Evolutionary conservation across 1,140 invertebrate genomes (phyloP), one percentile per base, ranked within the genome.

Genomic region (Marisa cornuarietis): DNA sequence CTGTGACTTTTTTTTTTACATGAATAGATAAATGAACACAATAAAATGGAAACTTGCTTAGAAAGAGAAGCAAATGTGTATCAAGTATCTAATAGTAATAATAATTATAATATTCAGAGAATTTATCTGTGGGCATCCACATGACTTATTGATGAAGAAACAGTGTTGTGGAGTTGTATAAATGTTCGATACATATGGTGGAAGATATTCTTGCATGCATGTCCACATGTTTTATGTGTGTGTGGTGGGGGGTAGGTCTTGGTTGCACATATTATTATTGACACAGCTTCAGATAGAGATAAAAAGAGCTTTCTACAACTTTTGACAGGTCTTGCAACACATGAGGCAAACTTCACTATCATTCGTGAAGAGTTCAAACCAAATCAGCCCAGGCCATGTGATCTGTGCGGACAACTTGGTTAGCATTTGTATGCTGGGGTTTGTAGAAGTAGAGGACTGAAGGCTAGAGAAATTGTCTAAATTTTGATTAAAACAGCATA

Each of bases 281-380:
- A 58, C 54, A 58, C 54, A 18, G 31, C 31, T 42, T 0, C 31
- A 42, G 0, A 0, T 4, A 42, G 31, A 42, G 31, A 42, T 42
- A 42, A 42, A 42, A 58, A 6, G 54, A 9, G 16, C 0, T 58
- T 18, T 58, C 11, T 58, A 18, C 31, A 42, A 42, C 31, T 20
- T 63, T 54, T 78, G 96, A 92, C 99, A 89, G 99, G 98, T 51
- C 92, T 99, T 31, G 98, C 99, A 1, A 99, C 98, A 0, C 99
- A 99, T 91, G 99, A 99, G 92, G 96, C 96, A 4, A 97, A 99
- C 92, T 99, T 99, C 89, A 99, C 98, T 0, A 93, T 93, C 74
- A 92, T 93, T 65, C 82, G 99, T 42, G 99, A 99, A 92, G 99
- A 99, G 92, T 99, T 99, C 91, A 97, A 98, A 87, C 98, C 98